Evolutionary conservation across 2,797 vertebrate species (phyloP).

Genomic region (Echiichthys vipera): DNA sequence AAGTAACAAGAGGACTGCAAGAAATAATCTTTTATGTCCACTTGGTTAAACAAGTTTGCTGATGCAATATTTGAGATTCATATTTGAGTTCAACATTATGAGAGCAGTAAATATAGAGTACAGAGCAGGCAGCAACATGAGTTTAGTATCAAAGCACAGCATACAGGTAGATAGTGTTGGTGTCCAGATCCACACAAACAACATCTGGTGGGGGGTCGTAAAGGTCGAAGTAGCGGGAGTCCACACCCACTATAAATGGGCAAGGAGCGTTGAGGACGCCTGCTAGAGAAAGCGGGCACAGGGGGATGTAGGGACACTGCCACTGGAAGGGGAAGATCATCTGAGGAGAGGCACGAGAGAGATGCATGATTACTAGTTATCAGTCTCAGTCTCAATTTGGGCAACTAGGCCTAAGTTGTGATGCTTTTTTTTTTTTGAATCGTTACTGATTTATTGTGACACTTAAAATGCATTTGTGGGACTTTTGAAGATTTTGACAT

Average conservation of each 20-base stretch:
- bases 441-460: background rate
- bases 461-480: background rate
- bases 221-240: conserved; percentile 99
- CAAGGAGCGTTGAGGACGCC: conserved; percentile 94
- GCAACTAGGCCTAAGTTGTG: background rate
- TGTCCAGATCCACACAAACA: conserved; percentile 98
- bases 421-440: background rate
- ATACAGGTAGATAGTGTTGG: conserved; percentile 97
- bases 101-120: background rate
- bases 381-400: too few species aligned
- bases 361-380: background rate
- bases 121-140: background rate
- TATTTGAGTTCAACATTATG: background rate
- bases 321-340: conserved; percentile 99
- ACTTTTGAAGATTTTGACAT: conserved; percentile 45
- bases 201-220: conserved; percentile 97
- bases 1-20: conserved; percentile 5
- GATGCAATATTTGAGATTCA: background rate
- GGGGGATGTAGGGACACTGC: conserved; percentile 98
- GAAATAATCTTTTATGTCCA: background rate
- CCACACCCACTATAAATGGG: conserved; percentile 98
- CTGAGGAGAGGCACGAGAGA: conserved; percentile 76
- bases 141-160: conserved; percentile 40
- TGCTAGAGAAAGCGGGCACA: conserved; percentile 95
- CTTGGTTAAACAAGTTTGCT: background rate